Conservation (phyloP, 2,113 vertebrate genomes). For the Puma concolor region DNA sequence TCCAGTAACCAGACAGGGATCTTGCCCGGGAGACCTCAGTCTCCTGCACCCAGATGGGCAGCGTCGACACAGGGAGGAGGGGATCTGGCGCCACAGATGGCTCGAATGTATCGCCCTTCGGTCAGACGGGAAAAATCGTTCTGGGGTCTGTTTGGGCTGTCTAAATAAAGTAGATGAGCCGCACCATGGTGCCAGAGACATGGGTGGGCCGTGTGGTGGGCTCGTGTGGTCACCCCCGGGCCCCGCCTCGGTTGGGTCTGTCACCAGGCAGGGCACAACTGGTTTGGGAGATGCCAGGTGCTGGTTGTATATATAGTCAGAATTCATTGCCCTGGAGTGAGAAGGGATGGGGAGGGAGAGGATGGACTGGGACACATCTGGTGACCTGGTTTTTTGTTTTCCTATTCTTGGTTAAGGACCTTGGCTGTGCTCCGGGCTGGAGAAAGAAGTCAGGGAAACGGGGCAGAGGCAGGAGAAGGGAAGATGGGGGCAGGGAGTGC, state of each 20-base stretch:
- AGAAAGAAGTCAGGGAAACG: not conserved
- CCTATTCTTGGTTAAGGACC: conserved; percentile 40
- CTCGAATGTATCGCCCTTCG: not conserved
- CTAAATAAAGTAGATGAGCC: not conserved
- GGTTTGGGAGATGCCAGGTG: not conserved
- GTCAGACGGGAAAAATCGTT: not conserved
- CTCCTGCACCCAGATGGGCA: not conserved
- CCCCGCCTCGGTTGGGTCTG: not conserved
- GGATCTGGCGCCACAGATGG: not conserved
- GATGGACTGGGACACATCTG: conserved; percentile 61
- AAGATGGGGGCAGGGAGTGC: not conserved
- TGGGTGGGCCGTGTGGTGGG: not conserved
- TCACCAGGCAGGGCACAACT: not conserved
- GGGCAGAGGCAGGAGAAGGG: not conserved
- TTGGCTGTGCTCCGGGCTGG: conserved; percentile 8
- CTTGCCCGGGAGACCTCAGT: not conserved
- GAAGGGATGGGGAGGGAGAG: not conserved
- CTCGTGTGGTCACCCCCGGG: not conserved
- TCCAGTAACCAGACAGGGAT: not conserved
- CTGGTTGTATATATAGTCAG: conserved; percentile 12
- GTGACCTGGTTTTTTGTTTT: conserved; percentile 74
- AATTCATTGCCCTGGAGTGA: not conserved
- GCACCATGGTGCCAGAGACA: not conserved
- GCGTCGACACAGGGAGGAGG: not conserved
- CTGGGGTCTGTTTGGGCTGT: not conserved